Evolutionary conservation across 1,140 invertebrate species (phyloP), one percentile per base, ranked within the genome.

Genomic region (Andricus grossulariae): DNA sequence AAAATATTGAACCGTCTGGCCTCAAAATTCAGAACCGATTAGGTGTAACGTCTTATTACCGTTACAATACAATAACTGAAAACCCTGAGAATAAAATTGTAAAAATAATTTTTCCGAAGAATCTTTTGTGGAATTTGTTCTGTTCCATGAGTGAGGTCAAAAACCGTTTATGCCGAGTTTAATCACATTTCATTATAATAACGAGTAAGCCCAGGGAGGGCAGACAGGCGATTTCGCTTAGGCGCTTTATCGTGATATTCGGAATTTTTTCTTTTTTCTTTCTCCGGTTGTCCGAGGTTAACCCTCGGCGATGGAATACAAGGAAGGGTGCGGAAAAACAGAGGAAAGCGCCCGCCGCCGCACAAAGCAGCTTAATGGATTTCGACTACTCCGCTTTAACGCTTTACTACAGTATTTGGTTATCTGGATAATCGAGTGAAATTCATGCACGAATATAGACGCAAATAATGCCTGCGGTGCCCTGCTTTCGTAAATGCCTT

Each of bases 331-430:
- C 76, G 73, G 73, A 79, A 83, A n/a, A 81, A 76, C 82, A 79
- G 73, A 81, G 73, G 72, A 76, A 54, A 74, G 66, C 76, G 72
- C 50, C 57, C 55, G 75, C 80, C 52, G 54, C 73, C 19, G 55
- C 55, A 57, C 55, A 57, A 57, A 57, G 55, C 72, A 79, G 74
- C 75, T 84, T 84, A 82, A 84, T 82, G 81, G 80, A 84, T 84
- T 82, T 84, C 78, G 77, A 84, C 74, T 79, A 77, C 54, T 80
- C 74, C 16, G 57, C 57, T 70, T 74, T 19, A 76, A 51, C 70
- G 74, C 49, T 75, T 50, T 74, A 74, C n/a, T 55, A 18, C n/a
- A 7, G 18, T 57, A 57, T 57, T 57, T 57, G 55, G 10, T 57
- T 57, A 57, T 21, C 72, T 45, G 60, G 82, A 84, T 79, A 81